Evolutionary conservation across 2,888 invertebrate species (phyloP).

Genomic region (Ennomos fuscantarius): DNA sequence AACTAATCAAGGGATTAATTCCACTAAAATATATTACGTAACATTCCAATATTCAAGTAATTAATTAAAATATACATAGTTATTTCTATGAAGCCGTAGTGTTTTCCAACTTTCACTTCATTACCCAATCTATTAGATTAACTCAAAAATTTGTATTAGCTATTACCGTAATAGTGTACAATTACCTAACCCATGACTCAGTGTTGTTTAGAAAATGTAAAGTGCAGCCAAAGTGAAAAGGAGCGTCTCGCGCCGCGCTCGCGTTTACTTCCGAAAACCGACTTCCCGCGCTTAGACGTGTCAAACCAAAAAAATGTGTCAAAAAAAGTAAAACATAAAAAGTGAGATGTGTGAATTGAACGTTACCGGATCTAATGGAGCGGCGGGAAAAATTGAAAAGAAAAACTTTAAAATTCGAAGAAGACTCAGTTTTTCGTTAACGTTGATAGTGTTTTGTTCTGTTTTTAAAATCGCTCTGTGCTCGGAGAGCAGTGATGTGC

Average conservation of each 20-base stretch:
- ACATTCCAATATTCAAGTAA: no score
- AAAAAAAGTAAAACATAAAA: slow-evolving; percentile 46
- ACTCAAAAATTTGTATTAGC: slow-evolving; percentile 37
- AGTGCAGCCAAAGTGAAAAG: slow-evolving; percentile 73
- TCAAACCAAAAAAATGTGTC: slow-evolving; percentile 46
- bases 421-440: slow-evolving; percentile 52
- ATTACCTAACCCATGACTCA: slow-evolving; percentile 40
- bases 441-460: slow-evolving; percentile 51
- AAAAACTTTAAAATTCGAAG: slow-evolving; percentile 70
- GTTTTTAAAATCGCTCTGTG: slow-evolving; percentile 55
- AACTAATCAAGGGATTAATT: no score
- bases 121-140: slow-evolving; percentile 29
- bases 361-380: slow-evolving; percentile 54
- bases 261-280: slow-evolving; percentile 73
- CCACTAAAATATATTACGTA: no score
- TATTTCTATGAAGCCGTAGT: no score
- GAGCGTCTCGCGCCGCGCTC: slow-evolving; percentile 51
- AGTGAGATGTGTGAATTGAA: slow-evolving; percentile 56
- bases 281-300: slow-evolving; percentile 69
- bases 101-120: slow-evolving; percentile 26
- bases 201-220: slow-evolving; percentile 46
- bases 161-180: slow-evolving; percentile 36
- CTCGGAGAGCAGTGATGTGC: slow-evolving; percentile 73
- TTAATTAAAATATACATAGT: no score
- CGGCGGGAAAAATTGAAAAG: slow-evolving; percentile 60